Evolutionary conservation across 2,888 invertebrate species (phyloP).

Genomic region (Agriopis leucophaearia): DNA sequence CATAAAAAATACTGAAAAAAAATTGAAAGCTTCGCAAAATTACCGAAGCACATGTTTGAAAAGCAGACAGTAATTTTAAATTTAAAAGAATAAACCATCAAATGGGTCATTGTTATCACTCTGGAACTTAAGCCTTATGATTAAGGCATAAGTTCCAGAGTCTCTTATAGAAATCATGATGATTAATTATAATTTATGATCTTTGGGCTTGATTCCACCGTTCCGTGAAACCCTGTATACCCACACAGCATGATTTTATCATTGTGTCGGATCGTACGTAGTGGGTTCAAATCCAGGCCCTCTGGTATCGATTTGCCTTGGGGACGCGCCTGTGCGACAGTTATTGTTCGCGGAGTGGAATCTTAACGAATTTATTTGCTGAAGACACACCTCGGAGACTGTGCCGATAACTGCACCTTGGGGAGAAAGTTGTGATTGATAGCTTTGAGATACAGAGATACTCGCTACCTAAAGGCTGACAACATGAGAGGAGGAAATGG

Average conservation of each 20-base stretch:
- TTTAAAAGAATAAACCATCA: no score
- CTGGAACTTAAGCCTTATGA: no score
- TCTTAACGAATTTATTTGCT: conserved; percentile 57
- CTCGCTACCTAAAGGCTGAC: neutral
- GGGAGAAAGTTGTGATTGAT: conserved; percentile 21
- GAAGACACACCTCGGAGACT: conserved; percentile 42
- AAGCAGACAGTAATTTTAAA: no score
- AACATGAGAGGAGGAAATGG: neutral
- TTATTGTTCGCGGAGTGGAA: conserved; percentile 59
- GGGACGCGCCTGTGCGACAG: conserved; percentile 63
- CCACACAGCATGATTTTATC: neutral
- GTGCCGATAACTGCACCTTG: conserved; percentile 15
- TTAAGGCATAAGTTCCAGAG: no score
- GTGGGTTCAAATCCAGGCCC: conserved; percentile 44
- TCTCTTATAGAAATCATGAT: no score
- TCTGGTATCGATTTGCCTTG: conserved; percentile 60
- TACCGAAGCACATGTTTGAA: no score
- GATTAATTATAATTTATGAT: no score
- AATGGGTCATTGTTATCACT: no score
- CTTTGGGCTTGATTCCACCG: neutral
- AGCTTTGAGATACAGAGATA: conserved; percentile 4
- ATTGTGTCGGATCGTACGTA: conserved; percentile 2
- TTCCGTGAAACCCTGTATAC: neutral
- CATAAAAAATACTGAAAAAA: no score
- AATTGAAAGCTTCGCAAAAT: no score